These are phyloP conservation scores for Eutolmus rufibarbis DNA, from an alignment of 2,888 invertebrate species.

Conservation along the genomic window DNA sequence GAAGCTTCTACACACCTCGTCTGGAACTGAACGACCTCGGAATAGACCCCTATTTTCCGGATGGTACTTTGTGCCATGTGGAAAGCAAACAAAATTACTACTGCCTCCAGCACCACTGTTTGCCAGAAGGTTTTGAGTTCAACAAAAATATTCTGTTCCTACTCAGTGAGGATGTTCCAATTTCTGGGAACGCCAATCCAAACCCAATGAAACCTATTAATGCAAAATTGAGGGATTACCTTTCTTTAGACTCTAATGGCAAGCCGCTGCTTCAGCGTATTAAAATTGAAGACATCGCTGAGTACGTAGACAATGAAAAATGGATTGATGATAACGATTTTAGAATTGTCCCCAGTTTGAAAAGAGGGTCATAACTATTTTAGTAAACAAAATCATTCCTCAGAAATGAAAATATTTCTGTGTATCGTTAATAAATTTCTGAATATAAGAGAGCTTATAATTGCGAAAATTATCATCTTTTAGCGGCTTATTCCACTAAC, in stretches of 20 bases:
- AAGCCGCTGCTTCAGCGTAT: conserved; percentile 69
- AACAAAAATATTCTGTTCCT: conserved; percentile 66
- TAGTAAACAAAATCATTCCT: background rate
- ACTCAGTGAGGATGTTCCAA: conserved; percentile 67
- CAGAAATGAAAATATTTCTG: background rate
- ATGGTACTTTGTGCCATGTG: conserved; percentile 81
- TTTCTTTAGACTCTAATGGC: conserved; percentile 69
- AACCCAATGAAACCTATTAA: conserved; percentile 61
- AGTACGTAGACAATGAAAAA: conserved; percentile 56
- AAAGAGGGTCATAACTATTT: background rate
- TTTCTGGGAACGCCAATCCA: conserved; percentile 72
- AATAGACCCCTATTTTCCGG: conserved; percentile 77
- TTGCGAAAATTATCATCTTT: background rate
- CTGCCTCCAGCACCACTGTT: conserved; percentile 77
- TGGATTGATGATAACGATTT: conserved; percentile 74
- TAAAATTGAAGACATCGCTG: conserved; percentile 63
- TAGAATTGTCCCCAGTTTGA: conserved; percentile 53
- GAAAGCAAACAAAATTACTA: conserved; percentile 72
- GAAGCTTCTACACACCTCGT: conserved; percentile 77
- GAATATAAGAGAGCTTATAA: background rate
- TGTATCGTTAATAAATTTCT: background rate
- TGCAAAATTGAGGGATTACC: conserved; percentile 67
- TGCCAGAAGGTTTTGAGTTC: conserved; percentile 74
- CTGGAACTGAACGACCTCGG: conserved; percentile 78
- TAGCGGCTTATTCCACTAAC: background rate